phyloP scores from a whole-genome alignment of 2,888 invertebrate species.

The Aplocera efformata region DNA sequence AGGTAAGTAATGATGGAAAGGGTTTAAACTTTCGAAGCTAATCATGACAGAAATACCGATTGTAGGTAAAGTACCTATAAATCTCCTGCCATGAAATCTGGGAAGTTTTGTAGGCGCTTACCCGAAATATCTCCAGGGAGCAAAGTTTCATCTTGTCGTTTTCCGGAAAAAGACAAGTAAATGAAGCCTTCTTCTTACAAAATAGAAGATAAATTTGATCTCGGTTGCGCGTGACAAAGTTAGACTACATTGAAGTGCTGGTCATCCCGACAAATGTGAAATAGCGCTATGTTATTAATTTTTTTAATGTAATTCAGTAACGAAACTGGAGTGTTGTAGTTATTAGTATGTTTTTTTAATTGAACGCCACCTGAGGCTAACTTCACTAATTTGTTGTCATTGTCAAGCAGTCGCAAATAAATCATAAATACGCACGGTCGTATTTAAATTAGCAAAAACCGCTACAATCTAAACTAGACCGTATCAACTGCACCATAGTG shows the following conservation, averaged over 20 bases:
- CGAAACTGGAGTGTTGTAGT: too few relatives aligned
- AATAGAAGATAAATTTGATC: constrained; percentile 19
- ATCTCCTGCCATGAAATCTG: constrained; percentile 19
- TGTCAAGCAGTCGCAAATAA: too few relatives aligned
- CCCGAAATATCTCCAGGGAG: constrained; percentile 20
- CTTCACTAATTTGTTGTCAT: too few relatives aligned
- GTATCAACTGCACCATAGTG: too few relatives aligned
- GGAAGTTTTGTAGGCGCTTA: constrained; percentile 17
- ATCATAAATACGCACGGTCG: too few relatives aligned
- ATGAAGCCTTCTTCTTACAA: constrained; percentile 9
- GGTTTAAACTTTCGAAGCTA: constrained; percentile 5
- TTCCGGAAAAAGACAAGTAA: constrained; percentile 12
- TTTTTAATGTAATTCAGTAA: too few relatives aligned
- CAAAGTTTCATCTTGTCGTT: constrained; percentile 17
- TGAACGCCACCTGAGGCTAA: too few relatives aligned
- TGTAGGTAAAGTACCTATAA: constrained; percentile 15
- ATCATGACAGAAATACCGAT: constrained; percentile 17
- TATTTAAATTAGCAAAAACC: too few relatives aligned
- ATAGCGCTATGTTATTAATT: too few relatives aligned
- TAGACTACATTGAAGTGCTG: constrained; percentile 4
- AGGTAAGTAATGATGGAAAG: neutral
- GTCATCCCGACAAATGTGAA: neutral
- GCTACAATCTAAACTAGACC: too few relatives aligned
- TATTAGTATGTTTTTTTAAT: too few relatives aligned
- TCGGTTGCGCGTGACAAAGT: constrained; percentile 9